Base-by-base conservation (phyloP, 1,140 invertebrate species). In the Bombus ignitus region DNA sequence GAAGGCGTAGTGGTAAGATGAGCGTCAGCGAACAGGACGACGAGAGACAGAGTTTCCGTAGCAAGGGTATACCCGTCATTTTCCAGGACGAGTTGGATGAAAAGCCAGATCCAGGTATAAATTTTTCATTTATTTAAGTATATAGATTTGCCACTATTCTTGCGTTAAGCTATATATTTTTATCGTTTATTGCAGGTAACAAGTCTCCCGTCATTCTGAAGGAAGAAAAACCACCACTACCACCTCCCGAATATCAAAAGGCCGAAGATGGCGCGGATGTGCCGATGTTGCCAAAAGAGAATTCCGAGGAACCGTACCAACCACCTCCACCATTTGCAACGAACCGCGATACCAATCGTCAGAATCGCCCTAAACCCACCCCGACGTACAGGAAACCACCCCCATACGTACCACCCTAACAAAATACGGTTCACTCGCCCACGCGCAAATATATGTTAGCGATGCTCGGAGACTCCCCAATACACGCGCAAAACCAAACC, bases 51-150 rank as follows among this genome's bases (percentile, higher is more conserved):
- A 97, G 96, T 77, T 99, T 98, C 95, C 96, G 98, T 15, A 98
- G 97, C 88, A 99, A 98, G 95, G 98, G 98, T 71, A 98, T 99
- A 90, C 98, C 98, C 1, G 98, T 99, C 12, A 99, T 99, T 89
- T 99, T 99, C 94, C 97, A 97, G 94, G 98, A 99, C 94, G 98
- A 99, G 93, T 95, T 99, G 25, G 98, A 98, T 89, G 98, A 99
- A 92, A 98, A 98, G 92, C 98, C 97, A 2, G 97, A 97, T 94
- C 97, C 97, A 53, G 97, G 97, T 95, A 65, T 39, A 12, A 2
- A 53, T 42, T 28, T 42, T 42, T 32, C 12, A 42, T 22, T 28
- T 18, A 44, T 32, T 76, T 15, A 71, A 22, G 18, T 44, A 35
- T 6, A 5, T 53, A 1, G 32, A 37, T 37, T 25, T 25, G 12